phyloP scores from a whole-genome alignment of 2,113 vertebrate genomes.

The Antechinus stuartii region DNA sequence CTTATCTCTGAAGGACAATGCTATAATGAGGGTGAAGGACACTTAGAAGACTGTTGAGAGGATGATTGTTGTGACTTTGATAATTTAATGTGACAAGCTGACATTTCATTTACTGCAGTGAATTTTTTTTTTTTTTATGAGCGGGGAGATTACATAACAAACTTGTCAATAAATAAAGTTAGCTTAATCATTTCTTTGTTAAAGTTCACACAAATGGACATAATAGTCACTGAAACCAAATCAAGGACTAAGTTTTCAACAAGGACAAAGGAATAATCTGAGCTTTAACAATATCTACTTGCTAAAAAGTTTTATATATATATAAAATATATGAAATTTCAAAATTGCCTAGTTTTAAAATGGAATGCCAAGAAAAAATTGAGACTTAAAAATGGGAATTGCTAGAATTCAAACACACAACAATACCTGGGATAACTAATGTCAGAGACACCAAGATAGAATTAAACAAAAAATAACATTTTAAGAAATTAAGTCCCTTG shows the following conservation, averaged over 20 bases:
- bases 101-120: constrained; percentile 62
- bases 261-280: constrained; percentile 5
- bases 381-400: constrained; percentile 22
- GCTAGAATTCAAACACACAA: constrained; percentile 35
- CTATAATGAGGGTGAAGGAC: constrained; percentile 11
- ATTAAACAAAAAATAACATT: neutral
- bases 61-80: constrained; percentile 51
- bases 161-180: constrained; percentile 37
- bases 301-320: neutral
- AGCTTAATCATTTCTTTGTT: neutral
- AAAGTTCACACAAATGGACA: neutral
- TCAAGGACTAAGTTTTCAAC: neutral
- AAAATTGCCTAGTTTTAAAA: neutral
- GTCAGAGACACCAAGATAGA: neutral
- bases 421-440: constrained; percentile 39
- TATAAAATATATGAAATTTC: neutral
- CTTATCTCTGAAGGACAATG: constrained; percentile 42
- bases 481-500: neutral
- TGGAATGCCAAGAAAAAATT: constrained; percentile 35
- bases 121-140: constrained; percentile 6
- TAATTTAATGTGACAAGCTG: constrained; percentile 63
- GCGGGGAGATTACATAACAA: neutral
- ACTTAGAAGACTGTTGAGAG: constrained; percentile 47
- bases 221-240: constrained; percentile 23
- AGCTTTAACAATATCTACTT: neutral